Percentiles rank a stretch among this genome's conserved stretches.
Evolutionary conservation across 2,797 vertebrate genomes (phyloP).

Genomic region (Sebastes glaucus): DNA sequence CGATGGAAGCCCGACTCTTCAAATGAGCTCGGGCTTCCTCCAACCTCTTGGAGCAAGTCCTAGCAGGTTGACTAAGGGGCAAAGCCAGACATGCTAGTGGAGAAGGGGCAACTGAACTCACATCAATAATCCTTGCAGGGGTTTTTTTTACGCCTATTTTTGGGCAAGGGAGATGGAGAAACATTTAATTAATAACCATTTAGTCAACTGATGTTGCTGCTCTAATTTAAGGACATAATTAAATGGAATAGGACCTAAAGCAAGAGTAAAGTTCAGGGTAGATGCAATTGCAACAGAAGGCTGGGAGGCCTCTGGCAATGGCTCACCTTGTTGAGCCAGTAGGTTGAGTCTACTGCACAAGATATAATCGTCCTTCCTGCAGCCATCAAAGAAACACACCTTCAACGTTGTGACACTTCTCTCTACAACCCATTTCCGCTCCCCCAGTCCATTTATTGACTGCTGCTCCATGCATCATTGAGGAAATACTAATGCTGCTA

Average conservation of each 20-base stretch:
- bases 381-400: conserved; percentile 50
- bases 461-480: background rate
- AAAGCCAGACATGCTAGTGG: conserved; percentile 67
- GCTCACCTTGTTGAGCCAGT: conserved; percentile 70
- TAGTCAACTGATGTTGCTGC: background rate
- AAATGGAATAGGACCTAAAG: background rate
- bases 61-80: conserved; percentile 70
- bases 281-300: conserved; percentile 6
- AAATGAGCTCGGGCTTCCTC: conserved; percentile 66
- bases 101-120: conserved; percentile 63
- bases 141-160: conserved; percentile 14
- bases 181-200: background rate
- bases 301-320: conserved; percentile 29
- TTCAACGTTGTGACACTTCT: conserved; percentile 20
- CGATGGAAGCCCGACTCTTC: conserved; percentile 52
- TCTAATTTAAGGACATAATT: background rate
- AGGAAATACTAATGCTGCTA: background rate
- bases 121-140: conserved; percentile 50
- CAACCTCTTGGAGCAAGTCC: conserved; percentile 75
- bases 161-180: background rate
- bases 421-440: conserved; percentile 15
- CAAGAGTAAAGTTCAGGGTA: conserved; percentile 3
- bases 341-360: conserved; percentile 57
- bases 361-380: conserved; percentile 48
- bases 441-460: conserved; percentile 1